Evolutionary conservation across 2,797 vertebrate species (phyloP).

Genomic region (Macrochelys suwanniensis): DNA sequence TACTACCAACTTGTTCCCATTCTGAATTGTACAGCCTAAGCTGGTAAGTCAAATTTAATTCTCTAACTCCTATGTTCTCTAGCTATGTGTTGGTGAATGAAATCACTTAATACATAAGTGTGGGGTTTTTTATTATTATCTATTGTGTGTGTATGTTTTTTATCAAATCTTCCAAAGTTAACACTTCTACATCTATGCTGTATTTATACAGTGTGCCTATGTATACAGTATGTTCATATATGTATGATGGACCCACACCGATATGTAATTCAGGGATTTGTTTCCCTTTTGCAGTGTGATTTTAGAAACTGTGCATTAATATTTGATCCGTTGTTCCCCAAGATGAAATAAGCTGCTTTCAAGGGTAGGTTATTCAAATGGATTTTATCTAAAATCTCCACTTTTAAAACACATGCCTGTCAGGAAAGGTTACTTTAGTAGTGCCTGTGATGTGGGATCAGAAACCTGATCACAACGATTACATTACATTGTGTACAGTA

Average conservation of each 20-base stretch:
- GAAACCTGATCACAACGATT: not conserved
- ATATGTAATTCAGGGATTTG: not conserved
- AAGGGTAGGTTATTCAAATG: not conserved
- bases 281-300: not conserved
- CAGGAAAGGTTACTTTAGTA: conserved; percentile 20
- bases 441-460: not conserved
- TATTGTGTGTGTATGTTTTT: not conserved
- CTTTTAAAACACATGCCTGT: conserved; percentile 36
- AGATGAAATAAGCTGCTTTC: not conserved
- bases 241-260: not conserved
- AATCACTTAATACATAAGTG: not conserved
- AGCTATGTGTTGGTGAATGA: not conserved
- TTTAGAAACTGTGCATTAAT: not conserved
- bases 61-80: conserved; percentile 31
- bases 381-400: not conserved
- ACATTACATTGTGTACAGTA: not conserved
- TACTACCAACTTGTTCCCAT: conserved; percentile 80
- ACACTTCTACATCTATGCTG: not conserved
- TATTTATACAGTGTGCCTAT: not conserved
- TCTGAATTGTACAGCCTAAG: conserved; percentile 84
- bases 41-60: conserved; percentile 87
- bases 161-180: not conserved
- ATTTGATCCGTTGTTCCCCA: not conserved
- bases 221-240: not conserved
- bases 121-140: not conserved